A percentile compares a stretch with the other conserved stretches of the same genome.
Conservation (phyloP, 2,797 vertebrate species). For the Sebastes matsubarae region DNA sequence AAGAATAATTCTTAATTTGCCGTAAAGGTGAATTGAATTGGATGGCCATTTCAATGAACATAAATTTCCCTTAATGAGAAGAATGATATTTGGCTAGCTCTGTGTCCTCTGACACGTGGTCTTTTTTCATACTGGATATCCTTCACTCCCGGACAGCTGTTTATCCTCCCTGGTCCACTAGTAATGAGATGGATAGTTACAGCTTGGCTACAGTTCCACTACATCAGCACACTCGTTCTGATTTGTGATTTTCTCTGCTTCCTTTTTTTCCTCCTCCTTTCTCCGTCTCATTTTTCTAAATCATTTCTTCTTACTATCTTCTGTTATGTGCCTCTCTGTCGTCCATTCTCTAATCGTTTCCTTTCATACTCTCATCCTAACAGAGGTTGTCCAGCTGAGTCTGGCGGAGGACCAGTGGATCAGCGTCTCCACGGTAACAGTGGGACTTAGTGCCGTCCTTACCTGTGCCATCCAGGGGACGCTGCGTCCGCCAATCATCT, state of each 20-base stretch:
- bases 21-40: constrained; percentile 74
- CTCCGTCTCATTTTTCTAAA: background rate
- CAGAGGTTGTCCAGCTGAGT: constrained; percentile 93
- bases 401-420: constrained; percentile 87
- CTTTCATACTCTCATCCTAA: constrained; percentile 14
- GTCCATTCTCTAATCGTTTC: background rate
- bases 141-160: constrained; percentile 55
- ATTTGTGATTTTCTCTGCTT: constrained; percentile 32
- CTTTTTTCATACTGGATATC: constrained; percentile 39
- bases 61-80: constrained; percentile 70
- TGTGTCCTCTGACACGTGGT: constrained; percentile 60
- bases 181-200: constrained; percentile 54
- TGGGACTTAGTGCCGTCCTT: constrained; percentile 91
- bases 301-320: background rate
- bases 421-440: constrained; percentile 89
- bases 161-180: constrained; percentile 45
- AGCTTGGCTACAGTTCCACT: constrained; percentile 40
- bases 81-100: constrained; percentile 67
- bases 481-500: constrained; percentile 91
- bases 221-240: constrained; percentile 45
- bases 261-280: background rate
- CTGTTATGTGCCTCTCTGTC: background rate
- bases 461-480: constrained; percentile 90
- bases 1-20: constrained; percentile 69
- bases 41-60: constrained; percentile 65